Base-by-base conservation (phyloP, 2,888 invertebrate species). In the Griposia aprilina region DNA sequence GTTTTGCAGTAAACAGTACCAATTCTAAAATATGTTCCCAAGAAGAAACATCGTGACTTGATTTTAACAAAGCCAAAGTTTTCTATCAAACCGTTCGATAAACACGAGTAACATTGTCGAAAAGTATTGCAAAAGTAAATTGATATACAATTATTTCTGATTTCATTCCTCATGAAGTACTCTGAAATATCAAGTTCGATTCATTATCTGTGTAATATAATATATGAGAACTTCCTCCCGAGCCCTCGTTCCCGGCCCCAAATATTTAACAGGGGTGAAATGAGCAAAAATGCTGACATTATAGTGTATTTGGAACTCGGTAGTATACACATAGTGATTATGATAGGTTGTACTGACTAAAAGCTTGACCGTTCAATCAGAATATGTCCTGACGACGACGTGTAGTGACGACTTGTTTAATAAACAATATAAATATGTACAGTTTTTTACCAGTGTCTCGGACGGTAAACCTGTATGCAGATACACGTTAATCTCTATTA, bases 221-320 rank as follows among this genome's bases (percentile, higher is more conserved):
- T 26, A 23, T 69, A 69, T 20, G 11, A n/a, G 15, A n/a, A 71
- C 26, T 71, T n/a, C 36, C 45, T 7, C 23, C 65, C 13, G 7
- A 72, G 45, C 23, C 23, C 45, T 23, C 23, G 17, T 11, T 60
- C 45, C 15, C 30, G 17, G 23, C 17, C 69, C 69, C 30, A 36
- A 71, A 73, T 52, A 52, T 71, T n/a, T 3, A 72, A 71, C 36
- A 73, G 15, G 1, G 15, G 41, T 8, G 10, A 26, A 73, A 71
- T 73, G 10, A 6, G 41, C 20, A 71, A 41, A 71, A 52, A 20
- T 36, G 1, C 62, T 13, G 70, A 7, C 70, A 50, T 2, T 70
- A 50, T 50, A 3, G 50, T 73, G 8, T 71, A 23, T 72, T 73
- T 26, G 52, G 41, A 52, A 36, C 45, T 36, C 17, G 70, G 36